A percentile compares a stretch with the other conserved stretches of the same genome.
Evolutionary conservation across 2,113 vertebrate genomes (phyloP).

Genomic region (Condylura cristata): DNA sequence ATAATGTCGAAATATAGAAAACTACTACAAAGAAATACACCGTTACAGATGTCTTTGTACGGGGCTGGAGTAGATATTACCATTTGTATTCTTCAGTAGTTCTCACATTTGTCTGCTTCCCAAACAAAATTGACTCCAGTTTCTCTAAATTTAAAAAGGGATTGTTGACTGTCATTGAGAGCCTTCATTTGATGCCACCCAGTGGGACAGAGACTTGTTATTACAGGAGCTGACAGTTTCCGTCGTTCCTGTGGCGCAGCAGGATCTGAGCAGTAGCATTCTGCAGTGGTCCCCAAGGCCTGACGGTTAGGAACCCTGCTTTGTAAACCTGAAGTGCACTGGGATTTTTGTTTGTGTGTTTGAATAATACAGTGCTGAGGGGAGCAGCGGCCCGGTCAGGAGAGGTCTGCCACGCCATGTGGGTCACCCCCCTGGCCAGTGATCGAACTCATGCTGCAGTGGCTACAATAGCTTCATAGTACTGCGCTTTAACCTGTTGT

Average conservation of each 20-base stretch:
- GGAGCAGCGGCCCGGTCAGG: no score
- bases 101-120: background rate
- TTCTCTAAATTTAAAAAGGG: background rate
- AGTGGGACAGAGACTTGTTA: background rate
- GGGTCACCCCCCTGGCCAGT: no score
- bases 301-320: background rate
- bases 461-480: no score
- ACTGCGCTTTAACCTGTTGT: no score
- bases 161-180: background rate
- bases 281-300: background rate
- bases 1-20: background rate
- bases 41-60: background rate
- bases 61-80: no score
- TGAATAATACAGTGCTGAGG: no score
- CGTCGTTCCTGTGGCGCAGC: accelerated
- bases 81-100: background rate
- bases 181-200: accelerated
- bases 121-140: background rate
- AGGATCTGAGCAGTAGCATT: background rate
- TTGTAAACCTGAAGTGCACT: background rate
- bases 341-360: no score
- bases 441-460: no score
- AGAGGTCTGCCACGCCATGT: no score
- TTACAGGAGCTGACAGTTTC: background rate
- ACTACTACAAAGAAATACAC: background rate